Evolutionary conservation across 2,888 invertebrate species (phyloP).

Genomic region (Unio pictorum): DNA sequence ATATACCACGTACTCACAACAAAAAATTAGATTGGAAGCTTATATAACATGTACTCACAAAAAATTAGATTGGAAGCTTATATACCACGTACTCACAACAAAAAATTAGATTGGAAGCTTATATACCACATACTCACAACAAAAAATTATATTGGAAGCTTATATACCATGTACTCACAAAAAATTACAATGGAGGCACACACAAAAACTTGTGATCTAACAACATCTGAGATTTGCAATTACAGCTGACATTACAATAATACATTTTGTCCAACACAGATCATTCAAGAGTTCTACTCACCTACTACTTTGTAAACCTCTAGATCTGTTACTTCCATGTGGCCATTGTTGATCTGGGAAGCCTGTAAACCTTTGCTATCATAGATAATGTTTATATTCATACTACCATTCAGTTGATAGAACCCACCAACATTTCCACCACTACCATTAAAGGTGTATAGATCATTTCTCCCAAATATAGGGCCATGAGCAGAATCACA

Average conservation of each 20-base stretch:
- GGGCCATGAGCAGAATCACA: slow-evolving; percentile 1
- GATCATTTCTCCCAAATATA: slow-evolving; percentile 9
- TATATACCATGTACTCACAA: too few species aligned
- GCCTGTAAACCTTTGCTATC: slow-evolving; percentile 10
- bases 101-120: too few species aligned
- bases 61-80: too few species aligned
- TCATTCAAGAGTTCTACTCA: slow-evolving; percentile 4
- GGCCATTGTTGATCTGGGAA: slow-evolving; percentile 17
- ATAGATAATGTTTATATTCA: slow-evolving; percentile 2
- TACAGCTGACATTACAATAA: neutral
- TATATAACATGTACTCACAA: too few species aligned
- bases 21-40: too few species aligned
- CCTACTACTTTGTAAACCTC: slow-evolving; percentile 26
- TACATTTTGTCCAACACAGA: neutral
- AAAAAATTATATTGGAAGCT: too few species aligned
- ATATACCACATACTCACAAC: too few species aligned
- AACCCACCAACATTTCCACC: slow-evolving; percentile 1
- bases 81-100: too few species aligned
- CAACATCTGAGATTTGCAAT: neutral
- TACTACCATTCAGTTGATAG: slow-evolving; percentile 8
- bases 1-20: too few species aligned
- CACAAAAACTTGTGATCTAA: too few species aligned
- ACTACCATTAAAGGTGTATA: neutral
- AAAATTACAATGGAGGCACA: too few species aligned
- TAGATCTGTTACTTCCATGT: slow-evolving; percentile 20